Evolutionary conservation across 2,888 invertebrate species (phyloP).

Genomic region (Nemoura dubitans): DNA sequence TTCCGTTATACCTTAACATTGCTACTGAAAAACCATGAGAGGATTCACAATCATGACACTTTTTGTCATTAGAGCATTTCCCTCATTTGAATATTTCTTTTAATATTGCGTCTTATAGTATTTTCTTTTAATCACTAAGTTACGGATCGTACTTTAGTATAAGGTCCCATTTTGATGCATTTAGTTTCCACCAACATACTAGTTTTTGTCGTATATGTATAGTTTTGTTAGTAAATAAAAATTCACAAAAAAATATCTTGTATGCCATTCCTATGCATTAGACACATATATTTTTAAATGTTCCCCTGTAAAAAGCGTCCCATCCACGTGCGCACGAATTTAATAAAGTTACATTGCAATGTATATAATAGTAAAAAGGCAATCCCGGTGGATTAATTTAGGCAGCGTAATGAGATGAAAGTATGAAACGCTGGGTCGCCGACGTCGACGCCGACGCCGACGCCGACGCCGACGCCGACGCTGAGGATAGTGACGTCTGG

Average conservation of each 20-base stretch:
- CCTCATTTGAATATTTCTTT: too few species aligned
- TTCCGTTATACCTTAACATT: neutral
- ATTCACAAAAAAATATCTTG: too few species aligned
- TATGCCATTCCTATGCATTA: neutral
- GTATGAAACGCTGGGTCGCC: neutral
- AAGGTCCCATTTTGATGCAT: too few species aligned
- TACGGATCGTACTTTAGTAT: too few species aligned
- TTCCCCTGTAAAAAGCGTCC: neutral
- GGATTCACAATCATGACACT: neutral
- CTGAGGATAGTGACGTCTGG: neutral
- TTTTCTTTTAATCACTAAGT: too few species aligned
- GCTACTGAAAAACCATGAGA: neutral
- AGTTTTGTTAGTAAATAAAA: too few species aligned
- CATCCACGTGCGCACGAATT: conserved; percentile 27
- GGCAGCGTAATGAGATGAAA: conserved; percentile 5
- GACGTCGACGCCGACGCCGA: neutral
- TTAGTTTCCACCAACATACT: too few species aligned
- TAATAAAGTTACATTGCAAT: conserved; percentile 34
- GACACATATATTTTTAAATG: neutral
- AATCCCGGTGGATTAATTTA: neutral
- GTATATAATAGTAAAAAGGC: neutral
- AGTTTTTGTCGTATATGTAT: too few species aligned
- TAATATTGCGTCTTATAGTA: too few species aligned
- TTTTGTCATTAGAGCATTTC: too few species aligned
- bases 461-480: neutral